Evolutionary conservation across 1,140 invertebrate species (phyloP), one percentile per base, ranked within the genome.

Genomic region (Zaprionus kolodkinae): DNA sequence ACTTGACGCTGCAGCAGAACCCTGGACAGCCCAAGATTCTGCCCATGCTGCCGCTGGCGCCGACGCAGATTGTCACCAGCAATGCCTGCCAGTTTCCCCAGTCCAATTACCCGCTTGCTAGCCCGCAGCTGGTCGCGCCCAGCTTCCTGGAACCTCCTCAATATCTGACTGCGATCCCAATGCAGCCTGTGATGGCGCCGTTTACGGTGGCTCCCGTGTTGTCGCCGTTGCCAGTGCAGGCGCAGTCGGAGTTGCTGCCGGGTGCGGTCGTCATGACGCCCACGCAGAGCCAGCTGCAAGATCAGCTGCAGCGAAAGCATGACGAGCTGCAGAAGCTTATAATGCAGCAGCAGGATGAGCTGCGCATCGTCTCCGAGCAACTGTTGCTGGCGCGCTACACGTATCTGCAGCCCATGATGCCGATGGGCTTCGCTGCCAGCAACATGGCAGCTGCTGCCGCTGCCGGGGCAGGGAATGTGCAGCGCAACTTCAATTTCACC

Each of bases 281-380:
- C 0, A 94, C 94, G 9, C 96, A 96, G 81, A 94, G 94, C 36
- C 95, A 96, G 79, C 93, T 96, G 48, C 95, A 96, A 92, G 96
- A 96, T 81, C 96, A 97, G 91, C 91, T 97, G 80, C 96, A 97
- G 89, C 94, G 95, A 3, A 97, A 97, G 78, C 97, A 97, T 78
- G 96, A 96, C 76, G 95, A 97, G 90, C 93, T 98, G 35, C 96
- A 97, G 78, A 95, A 97, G 81, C 94, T 97, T 75, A 97, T 98
- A 66, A 94, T 96, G 30, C 95, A 96, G 79, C 97, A 98, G 82
- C 97, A 98, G 85, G 96, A 97, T 87, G 97, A 98, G 92, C 91
- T 98, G 71, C 93, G 96, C 48, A 94, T 95, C 71, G 96, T 97
- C 3, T 97, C 96, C 21, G 96, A 98, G 87, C 97, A 97, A 86